Evolutionary conservation across 1,140 invertebrate species (phyloP), one percentile per base, ranked within the genome.

Genomic region (Pachypsylla venusta): DNA sequence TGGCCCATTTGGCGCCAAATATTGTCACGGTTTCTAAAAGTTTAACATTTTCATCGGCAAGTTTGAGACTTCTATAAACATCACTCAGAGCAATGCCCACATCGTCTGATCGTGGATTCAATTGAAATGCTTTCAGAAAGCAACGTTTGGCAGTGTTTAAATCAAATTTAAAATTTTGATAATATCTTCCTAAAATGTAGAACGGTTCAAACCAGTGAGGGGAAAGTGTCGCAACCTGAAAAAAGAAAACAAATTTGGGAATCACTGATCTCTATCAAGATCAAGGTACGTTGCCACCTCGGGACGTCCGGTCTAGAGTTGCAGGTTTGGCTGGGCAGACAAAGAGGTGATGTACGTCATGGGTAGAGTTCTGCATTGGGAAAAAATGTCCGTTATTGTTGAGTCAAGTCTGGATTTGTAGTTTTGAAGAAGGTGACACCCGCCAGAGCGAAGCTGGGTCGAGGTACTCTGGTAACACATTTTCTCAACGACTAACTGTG

Each of bases 111-210:
- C 75, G 71, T 19, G 77, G 76, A 74, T 88, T 84, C 1, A 93
- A 74, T 65, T 81, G 81, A 60, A 86, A 78, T 25, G 85, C 81
- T 71, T 89, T 90, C 69, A 89, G 81, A 70, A 82, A 91, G 74
- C 89, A 94, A 67, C 83, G 83, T 63, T 77, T 79, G 1, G 85
- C 81, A 66, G 85, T 82, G 30, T 78, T 74, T 25, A 80, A 66
- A 67, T 87, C 79, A 26, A 77, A 66, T 57, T 71, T 74, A 58
- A 74, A 28, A 65, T 66, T 69, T 64, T 74, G 66, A 72, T 90
- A 91, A 70, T 81, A 84, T 65, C 81, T 76, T 13, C 87, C 89
- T 57, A 94, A 73, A 67, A 83, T 81, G 28, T 85, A 69, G 70
- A 90, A 86, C 64, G 81, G 82, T 61, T 82, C 75, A 65, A 78